Percentiles rank a stretch among this genome's conserved stretches.
phyloP scores from a whole-genome alignment of 2,113 vertebrate species.

The Tylochromis polylepis region DNA sequence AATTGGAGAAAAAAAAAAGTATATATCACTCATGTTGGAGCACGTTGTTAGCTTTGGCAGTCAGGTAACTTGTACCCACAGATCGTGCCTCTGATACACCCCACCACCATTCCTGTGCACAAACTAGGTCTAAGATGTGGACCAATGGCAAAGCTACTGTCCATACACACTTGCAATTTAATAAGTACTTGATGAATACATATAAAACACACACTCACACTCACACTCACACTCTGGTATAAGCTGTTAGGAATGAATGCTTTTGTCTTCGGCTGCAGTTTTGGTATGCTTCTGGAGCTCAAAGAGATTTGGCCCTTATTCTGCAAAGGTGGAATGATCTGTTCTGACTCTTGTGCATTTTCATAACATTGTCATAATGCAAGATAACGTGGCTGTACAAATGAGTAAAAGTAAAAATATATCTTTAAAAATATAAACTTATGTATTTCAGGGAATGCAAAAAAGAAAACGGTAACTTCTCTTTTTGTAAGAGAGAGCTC shows the following conservation, averaged over 20 bases:
- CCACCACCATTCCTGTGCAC: conserved; percentile 12
- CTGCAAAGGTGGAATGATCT: conserved; percentile 44
- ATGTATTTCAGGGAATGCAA: conserved; percentile 86
- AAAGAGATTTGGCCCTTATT: conserved; percentile 6
- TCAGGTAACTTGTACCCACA: conserved; percentile 21
- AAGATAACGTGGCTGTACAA: conserved; percentile 75
- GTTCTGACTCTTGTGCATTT: conserved; percentile 65
- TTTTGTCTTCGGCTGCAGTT: not conserved
- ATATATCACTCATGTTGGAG: not conserved
- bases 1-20: not conserved
- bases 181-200: not conserved
- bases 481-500: conserved; percentile 76
- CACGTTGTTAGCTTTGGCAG: not conserved
- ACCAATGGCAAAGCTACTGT: not conserved
- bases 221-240: not conserved
- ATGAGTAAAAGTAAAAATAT: conserved; percentile 64
- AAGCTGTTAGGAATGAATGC: not conserved
- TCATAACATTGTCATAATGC: conserved; percentile 73
- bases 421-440: conserved; percentile 46
- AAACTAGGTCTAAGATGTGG: not conserved
- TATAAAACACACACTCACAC: not conserved
- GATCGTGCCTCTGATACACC: conserved; percentile 76
- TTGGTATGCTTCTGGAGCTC: not conserved
- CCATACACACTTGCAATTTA: not conserved
- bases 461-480: conserved; percentile 70